A percentile compares a stretch with the other conserved stretches of the same genome.
These are phyloP conservation scores for Tenthredo scrophulariae DNA, from an alignment of 2,888 invertebrate species.

Conservation along the genomic window DNA sequence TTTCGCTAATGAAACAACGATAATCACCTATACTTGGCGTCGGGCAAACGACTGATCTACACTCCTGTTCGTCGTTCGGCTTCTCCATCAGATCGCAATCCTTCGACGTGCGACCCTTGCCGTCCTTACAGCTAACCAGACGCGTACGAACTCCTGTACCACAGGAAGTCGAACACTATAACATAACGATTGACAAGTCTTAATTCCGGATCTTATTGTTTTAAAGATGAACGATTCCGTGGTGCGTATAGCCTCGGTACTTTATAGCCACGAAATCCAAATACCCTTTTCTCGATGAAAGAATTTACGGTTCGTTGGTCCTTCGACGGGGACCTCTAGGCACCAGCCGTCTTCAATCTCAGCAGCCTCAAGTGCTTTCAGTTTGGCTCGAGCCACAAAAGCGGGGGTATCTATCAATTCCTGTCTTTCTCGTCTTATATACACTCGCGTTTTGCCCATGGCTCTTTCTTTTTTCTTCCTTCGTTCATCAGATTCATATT, in stretches of 20 bases:
- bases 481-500: constrained; percentile 31
- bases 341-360: constrained; percentile 37
- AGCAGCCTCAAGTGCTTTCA: constrained; percentile 62
- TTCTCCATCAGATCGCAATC: constrained; percentile 85
- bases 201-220: not conserved
- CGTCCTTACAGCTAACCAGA: constrained; percentile 88
- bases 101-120: constrained; percentile 71
- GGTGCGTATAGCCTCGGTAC: not conserved
- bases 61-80: constrained; percentile 86
- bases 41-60: constrained; percentile 88
- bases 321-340: not conserved
- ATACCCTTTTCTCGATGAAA: constrained; percentile 31
- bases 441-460: not conserved
- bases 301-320: constrained; percentile 42
- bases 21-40: constrained; percentile 67
- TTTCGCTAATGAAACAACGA: not conserved
- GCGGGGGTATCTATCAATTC: constrained; percentile 74
- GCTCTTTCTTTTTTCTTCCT: not conserved
- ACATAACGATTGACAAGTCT: not conserved
- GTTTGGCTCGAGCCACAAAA: constrained; percentile 68
- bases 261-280: not conserved
- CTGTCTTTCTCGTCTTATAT: constrained; percentile 67
- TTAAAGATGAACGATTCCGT: not conserved
- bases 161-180: constrained; percentile 95
- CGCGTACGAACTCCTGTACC: constrained; percentile 92